Evolutionary conservation across 2,797 vertebrate genomes (phyloP), one percentile per base, ranked within the genome.

Genomic region (Molossus alvarezi): DNA sequence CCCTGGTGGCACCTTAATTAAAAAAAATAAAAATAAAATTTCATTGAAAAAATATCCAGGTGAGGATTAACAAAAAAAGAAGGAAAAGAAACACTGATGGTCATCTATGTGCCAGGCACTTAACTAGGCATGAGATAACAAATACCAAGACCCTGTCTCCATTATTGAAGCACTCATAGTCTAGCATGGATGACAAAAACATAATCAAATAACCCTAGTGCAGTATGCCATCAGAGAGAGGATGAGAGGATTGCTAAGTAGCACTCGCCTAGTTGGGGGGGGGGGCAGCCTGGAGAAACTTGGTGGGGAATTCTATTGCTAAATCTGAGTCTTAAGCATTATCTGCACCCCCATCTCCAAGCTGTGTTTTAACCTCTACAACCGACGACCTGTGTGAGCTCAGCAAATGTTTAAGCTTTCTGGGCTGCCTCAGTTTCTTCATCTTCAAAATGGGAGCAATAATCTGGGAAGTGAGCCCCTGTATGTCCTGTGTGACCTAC

Each of bases 401-500:
- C 60, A 71, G 67, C 53, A 90, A 94, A 77, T 5, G 65, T 55
- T 53, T 90, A 84, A 57, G 27, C 25, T 82, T 29, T 81, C 29
- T 81, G 71, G 79, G 45, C 48, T 83, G 64, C 80, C 72, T 96
- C 88, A 13, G 62, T 94, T 92, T 96, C 87, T 91, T 82, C 57
- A 67, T 87, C 81, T 93, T 96, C 67, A 95, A 95, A 96, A 94
- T 94, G 33, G 79, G 85, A 69, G 33, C 53, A 67, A 79, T 60
- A 73, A 92, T 73, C 29, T 90, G 73, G 65, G 41, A 94, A 51
- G 41, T 45, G 67, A 55, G 45, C 51, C 82, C 45, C 58, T 73
- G 33, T 48, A 37, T 51, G 55, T 72, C 53, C 55, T 58, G 3
- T n/a, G 48, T 90, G 48, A 29, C 64, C 51, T 81, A 18, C 20